These are phyloP conservation scores for Heterodera carotae DNA, from an alignment of 1,140 invertebrate species.

Conservation along the genomic window DNA sequence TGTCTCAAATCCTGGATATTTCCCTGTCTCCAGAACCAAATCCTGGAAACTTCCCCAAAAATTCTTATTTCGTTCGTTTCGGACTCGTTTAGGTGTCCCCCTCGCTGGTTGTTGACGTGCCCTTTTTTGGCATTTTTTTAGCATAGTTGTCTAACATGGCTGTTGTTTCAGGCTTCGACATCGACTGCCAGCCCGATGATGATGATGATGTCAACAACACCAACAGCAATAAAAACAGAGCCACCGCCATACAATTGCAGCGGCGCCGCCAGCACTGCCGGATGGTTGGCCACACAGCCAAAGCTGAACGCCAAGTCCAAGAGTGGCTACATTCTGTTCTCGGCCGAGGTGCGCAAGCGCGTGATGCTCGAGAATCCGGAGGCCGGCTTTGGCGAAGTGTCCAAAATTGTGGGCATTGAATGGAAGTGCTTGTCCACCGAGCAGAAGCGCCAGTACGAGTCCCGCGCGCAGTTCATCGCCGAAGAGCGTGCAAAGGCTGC, in stretches of 20 bases:
- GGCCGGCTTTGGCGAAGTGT: conserved; percentile 93
- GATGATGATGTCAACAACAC: too few species aligned
- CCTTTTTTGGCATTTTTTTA: too few species aligned
- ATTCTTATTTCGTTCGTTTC: too few species aligned
- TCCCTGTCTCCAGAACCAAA: too few species aligned
- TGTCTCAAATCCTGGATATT: too few species aligned
- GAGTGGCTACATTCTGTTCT: conserved; percentile 97
- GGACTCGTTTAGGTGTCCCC: too few species aligned
- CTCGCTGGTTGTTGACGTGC: too few species aligned
- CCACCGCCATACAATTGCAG: too few species aligned
- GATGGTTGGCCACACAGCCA: conserved; percentile 59
- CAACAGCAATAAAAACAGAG: too few species aligned
- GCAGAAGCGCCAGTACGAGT: conserved; percentile 91
- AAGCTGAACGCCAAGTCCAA: conserved; percentile 71
- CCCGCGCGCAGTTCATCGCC: conserved; percentile 82
- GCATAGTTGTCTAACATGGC: too few species aligned
- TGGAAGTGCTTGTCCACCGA: conserved; percentile 85
- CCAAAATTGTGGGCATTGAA: conserved; percentile 91
- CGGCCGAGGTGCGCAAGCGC: conserved; percentile 86
- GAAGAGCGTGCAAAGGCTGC: conserved; percentile 62
- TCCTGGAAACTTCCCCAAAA: too few species aligned
- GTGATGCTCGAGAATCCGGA: conserved; percentile 88
- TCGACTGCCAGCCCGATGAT: background rate
- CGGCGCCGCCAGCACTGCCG: too few species aligned
- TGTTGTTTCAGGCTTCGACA: background rate